Evolutionary conservation across 1,140 invertebrate species (phyloP).

Genomic region (Lithobius niger): DNA sequence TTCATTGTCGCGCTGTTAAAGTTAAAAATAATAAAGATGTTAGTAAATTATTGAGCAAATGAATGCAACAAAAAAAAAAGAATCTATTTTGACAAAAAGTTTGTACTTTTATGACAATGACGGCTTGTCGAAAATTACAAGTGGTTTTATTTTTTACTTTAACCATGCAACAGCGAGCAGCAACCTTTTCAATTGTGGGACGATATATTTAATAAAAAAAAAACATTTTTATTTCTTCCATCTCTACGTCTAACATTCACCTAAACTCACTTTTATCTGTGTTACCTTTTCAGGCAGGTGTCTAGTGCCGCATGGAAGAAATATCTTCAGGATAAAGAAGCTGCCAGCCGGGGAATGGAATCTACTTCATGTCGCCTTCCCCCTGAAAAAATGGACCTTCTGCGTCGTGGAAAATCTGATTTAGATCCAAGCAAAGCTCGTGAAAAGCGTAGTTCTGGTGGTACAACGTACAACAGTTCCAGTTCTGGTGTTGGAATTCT

Average conservation of each 20-base stretch:
- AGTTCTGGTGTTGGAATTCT: background rate
- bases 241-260: background rate
- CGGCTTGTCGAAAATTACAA: too few species aligned
- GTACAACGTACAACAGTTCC: background rate
- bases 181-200: too few species aligned
- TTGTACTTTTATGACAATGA: too few species aligned
- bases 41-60: too few species aligned
- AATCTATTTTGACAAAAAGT: too few species aligned
- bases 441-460: conserved; percentile 9
- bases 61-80: too few species aligned
- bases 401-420: conserved; percentile 20
- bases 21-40: too few species aligned
- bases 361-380: conserved; percentile 18
- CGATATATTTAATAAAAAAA: background rate
- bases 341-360: conserved; percentile 15
- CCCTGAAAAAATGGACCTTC: conserved; percentile 17
- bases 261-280: background rate
- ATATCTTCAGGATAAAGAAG: conserved; percentile 35
- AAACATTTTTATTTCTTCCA: background rate
- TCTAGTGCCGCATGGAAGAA: conserved; percentile 44
- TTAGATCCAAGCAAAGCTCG: conserved; percentile 17
- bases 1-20: too few species aligned
- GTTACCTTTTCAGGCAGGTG: conserved; percentile 29
- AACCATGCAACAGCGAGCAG: too few species aligned
- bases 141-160: too few species aligned